These are phyloP conservation scores for Hylaeus anthracinus DNA, from an alignment of 1,140 invertebrate genomes.

Conservation along the genomic window DNA sequence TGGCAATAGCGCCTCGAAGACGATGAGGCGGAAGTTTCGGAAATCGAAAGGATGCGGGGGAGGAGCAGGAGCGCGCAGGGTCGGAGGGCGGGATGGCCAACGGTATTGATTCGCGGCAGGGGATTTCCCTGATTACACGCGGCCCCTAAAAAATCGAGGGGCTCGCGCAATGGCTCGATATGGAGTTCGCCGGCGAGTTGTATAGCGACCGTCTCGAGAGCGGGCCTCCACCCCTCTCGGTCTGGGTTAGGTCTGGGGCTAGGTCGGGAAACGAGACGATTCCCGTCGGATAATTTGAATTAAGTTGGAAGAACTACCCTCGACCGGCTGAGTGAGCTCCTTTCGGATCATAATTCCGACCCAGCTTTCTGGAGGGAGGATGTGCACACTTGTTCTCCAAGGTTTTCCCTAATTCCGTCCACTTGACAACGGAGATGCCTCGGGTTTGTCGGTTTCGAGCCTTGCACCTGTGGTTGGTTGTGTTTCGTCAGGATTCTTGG, in stretches of 20 bases:
- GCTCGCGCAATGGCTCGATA: conserved; percentile 3
- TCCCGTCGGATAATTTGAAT: conserved; percentile 13
- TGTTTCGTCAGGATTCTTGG: too few species aligned
- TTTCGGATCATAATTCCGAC: neutral
- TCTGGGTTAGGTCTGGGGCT: neutral
- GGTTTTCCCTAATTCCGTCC: too few species aligned
- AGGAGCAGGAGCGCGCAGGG: neutral
- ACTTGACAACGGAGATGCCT: too few species aligned
- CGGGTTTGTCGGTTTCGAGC: too few species aligned
- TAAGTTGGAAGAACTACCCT: conserved; percentile 7
- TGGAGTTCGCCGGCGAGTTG: neutral
- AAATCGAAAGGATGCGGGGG: conserved; percentile 55
- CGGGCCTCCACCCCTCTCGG: neutral
- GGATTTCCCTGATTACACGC: conserved; percentile 55
- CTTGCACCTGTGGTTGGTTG: too few species aligned
- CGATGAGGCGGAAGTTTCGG: conserved; percentile 56
- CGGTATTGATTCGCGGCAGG: conserved; percentile 61
- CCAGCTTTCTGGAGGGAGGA: neutral
- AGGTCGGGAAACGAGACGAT: neutral
- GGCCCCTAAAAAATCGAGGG: conserved; percentile 9
- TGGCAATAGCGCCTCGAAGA: conserved; percentile 64
- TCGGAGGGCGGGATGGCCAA: conserved; percentile 2
- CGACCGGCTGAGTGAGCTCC: neutral
- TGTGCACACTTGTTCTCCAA: too few species aligned
- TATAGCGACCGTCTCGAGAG: conserved; percentile 33